These are phyloP conservation scores for Tursiops truncatus DNA, from an alignment of 2,113 vertebrate genomes.

Conservation along the genomic window DNA sequence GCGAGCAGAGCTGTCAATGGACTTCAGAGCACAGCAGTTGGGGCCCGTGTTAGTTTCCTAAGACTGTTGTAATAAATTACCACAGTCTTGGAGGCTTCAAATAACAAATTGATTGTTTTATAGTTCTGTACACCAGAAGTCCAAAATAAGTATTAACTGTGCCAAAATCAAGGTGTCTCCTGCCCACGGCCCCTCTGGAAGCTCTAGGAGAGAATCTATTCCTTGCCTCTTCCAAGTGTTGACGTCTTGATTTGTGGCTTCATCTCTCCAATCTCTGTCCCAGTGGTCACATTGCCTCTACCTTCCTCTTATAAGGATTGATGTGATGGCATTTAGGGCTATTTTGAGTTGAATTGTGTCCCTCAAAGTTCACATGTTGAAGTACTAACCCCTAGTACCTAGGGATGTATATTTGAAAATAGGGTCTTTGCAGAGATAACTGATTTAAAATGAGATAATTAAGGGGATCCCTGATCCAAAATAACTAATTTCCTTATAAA, in stretches of 20 bases:
- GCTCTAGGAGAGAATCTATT: not conserved
- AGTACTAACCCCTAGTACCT: not conserved
- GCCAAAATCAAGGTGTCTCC: not conserved
- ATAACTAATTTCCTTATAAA: not conserved
- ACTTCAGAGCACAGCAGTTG: not conserved
- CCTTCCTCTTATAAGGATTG: not conserved
- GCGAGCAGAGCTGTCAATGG: not conserved
- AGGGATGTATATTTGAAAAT: not conserved
- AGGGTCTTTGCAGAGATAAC: not conserved
- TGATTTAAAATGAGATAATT: not conserved
- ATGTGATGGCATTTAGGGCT: not conserved
- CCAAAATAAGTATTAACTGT: not conserved
- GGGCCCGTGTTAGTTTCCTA: not conserved
- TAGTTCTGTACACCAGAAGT: not conserved
- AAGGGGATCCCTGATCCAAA: not conserved
- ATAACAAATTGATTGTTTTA: not conserved
- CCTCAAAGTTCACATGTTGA: not conserved
- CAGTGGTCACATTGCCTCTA: not conserved
- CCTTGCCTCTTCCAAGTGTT: not conserved
- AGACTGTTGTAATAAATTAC: not conserved
- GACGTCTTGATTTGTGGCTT: not conserved
- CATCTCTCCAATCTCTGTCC: not conserved
- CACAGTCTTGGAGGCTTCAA: not conserved
- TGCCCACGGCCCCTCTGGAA: not conserved
- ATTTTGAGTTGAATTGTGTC: not conserved